Conservation (phyloP, 2,113 vertebrate species). For the Scartelaos histophorus region DNA sequence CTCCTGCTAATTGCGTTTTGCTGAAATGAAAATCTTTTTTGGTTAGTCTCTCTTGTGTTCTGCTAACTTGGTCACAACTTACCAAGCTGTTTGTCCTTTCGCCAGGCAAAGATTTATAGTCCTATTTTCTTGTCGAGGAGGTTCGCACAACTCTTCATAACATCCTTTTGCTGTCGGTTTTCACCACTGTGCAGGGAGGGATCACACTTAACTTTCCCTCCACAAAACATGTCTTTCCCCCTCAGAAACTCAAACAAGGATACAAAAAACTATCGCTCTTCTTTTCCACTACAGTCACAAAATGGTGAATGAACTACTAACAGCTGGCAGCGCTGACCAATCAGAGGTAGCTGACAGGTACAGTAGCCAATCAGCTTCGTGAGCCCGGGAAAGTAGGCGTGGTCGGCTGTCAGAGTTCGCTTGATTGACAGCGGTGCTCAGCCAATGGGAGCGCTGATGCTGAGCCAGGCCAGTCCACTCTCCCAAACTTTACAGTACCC, state of each 20-base stretch:
- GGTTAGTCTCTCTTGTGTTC: slow-evolving; percentile 14
- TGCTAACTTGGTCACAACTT: slow-evolving; percentile 72
- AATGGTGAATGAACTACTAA: slow-evolving; percentile 98
- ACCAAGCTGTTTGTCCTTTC: slow-evolving; percentile 61
- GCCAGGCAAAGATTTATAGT: slow-evolving; percentile 64
- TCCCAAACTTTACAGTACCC: slow-evolving; percentile 89
- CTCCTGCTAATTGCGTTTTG: slow-evolving; percentile 23
- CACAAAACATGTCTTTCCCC: slow-evolving; percentile 72
- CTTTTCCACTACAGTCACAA: slow-evolving; percentile 95
- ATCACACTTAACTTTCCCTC: slow-evolving; percentile 69
- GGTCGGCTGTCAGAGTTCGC: slow-evolving; percentile 54
- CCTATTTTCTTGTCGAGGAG: slow-evolving; percentile 60
- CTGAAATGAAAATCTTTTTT: slow-evolving; percentile 21
- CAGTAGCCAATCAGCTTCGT: slow-evolving; percentile 73
- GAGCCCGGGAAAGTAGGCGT: slow-evolving; percentile 46
- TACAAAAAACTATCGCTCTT: slow-evolving; percentile 79
- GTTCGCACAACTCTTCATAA: slow-evolving; percentile 44
- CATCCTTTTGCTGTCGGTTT: slow-evolving; percentile 65
- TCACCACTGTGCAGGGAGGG: slow-evolving; percentile 32
- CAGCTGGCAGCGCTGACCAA: slow-evolving; percentile 87
- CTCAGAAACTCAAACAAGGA: slow-evolving; percentile 75
- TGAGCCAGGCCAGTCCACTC: slow-evolving; percentile 66
- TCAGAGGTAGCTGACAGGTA: slow-evolving; percentile 78
- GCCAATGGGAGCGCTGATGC: slow-evolving; percentile 70
- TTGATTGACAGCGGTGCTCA: slow-evolving; percentile 47